Evolutionary conservation across 2,888 invertebrate genomes (phyloP), one percentile per base, ranked within the genome.

Genomic region (Hartigia nigra): DNA sequence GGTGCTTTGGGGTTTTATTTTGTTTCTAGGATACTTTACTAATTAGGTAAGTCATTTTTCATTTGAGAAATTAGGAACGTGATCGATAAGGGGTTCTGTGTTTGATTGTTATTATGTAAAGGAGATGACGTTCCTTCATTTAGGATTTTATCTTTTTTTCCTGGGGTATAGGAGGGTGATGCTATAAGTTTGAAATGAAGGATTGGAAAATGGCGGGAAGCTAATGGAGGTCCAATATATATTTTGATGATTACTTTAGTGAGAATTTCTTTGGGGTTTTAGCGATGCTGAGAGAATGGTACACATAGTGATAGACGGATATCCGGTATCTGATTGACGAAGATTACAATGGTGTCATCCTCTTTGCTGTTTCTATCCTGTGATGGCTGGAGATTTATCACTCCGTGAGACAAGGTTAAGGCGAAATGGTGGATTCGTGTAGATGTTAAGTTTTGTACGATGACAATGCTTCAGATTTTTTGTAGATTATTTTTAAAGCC

Each of bases 251-350:
- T 34, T 12, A 31, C 31, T 72, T 31, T 12, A 23, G 72, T 72
- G 72, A 12, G 32, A 31, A 31, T 34, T 12, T 72, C 72, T 14
- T 23, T 31, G 32, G 12, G 72, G 72, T 72, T 72, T 72, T 72
- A 31, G 72, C 72, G 72, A 34, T 34, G 76, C 77, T 74, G 77
- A 79, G 79, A 77, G 81, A 74, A 74, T 39, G 74, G 77, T 70
- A 79, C 76, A 79, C 77, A 79, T 74, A 31, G 70, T 77, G 81
- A 80, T 79, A 78, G 75, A 39, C 79, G 81, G 81, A 81, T 55
- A 70, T 81, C 81, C 81, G 76, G 76, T 35, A 37, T 80, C 69
- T 78, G 77, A 75, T 78, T 69, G 74, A 74, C 76, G 69, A 74
- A 69, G 75, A 74, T 76, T 75, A 81, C 81, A 79, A 80, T 80